Base-by-base conservation (phyloP, 2,113 vertebrate species). In the Petromus typicus region DNA sequence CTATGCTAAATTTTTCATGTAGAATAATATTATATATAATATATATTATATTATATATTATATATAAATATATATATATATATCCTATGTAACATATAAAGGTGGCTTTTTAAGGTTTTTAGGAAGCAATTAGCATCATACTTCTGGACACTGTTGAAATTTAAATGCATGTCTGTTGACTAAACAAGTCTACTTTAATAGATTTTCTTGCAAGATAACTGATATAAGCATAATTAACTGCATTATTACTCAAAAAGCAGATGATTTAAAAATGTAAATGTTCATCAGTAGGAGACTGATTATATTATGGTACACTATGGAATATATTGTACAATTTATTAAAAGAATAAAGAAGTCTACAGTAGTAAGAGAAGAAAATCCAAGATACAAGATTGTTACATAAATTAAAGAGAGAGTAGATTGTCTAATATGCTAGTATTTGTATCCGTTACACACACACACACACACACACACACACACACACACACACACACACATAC, bases 131-230 rank as follows among this genome's bases (percentile, higher is more conserved):
- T 80, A 40, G 11, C 57, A 11, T 45, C 22, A 40, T 57, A 80
- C 75, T 83, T 64, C 89, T 5, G 43, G 3, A 30, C 76, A 82
- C 10, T 85, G 12, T 86, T 66, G 88, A 85, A 59, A 87, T 61
- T 87, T 81, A 43, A 85, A 71, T 89, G 43, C 0, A 14, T 56
- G 25, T 91, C 13, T 54, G 93, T 93, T 84, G 40, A 67, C 40
- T 73, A 79, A 37, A 14, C 54, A 75, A 43, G 93, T 85, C 22
- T 45, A 20, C 17, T 37, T 34, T 80, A 45, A 83, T 30, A 30
- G 66, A n/a, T 79, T 93, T 93, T 89, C 88, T 37, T 93, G 45
- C 56, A 80, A 79, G 75, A 81, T 79, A 3, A 54, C 25, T 83
- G 1, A 78, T 13, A 12, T 92, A 66, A 73, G 10, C 40, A 79